Conservation (phyloP, 2,797 vertebrate genomes). For the Percopsis omiscomaycus region DNA sequence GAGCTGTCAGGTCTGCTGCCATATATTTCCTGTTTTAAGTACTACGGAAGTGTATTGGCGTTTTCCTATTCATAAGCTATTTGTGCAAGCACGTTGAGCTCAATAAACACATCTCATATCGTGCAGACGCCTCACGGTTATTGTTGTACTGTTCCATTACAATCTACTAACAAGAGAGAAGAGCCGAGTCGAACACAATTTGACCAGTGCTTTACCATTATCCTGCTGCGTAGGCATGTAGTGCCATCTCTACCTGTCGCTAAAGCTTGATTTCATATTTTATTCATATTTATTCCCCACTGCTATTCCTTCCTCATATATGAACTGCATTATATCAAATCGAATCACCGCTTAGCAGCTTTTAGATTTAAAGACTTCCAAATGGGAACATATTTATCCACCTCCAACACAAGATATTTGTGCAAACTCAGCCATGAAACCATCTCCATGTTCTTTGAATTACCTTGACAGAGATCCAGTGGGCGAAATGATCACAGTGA, state of each 20-base stretch:
- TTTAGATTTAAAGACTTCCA: slow-evolving; percentile 29
- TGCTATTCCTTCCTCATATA: slow-evolving; percentile 17
- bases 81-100: background rate
- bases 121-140: background rate
- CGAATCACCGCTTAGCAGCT: slow-evolving; percentile 25
- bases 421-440: slow-evolving; percentile 42
- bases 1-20: slow-evolving; percentile 39
- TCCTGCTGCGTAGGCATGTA: background rate
- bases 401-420: slow-evolving; percentile 29
- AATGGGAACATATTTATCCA: slow-evolving; percentile 32
- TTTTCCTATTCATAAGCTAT: slow-evolving; percentile 7
- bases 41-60: slow-evolving; percentile 8
- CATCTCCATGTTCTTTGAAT: slow-evolving; percentile 43
- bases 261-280: background rate
- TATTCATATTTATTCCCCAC: background rate
- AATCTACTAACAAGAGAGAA: no score
- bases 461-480: slow-evolving; percentile 35
- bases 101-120: background rate
- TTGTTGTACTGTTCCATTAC: background rate
- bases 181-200: no score
- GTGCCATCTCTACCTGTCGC: no score
- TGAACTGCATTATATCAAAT: slow-evolving; percentile 11
- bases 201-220: background rate
- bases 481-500: slow-evolving; percentile 35
- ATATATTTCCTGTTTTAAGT: slow-evolving; percentile 14